Evolutionary conservation across 2,888 invertebrate genomes (phyloP).

Genomic region (Maniola hyperantus): DNA sequence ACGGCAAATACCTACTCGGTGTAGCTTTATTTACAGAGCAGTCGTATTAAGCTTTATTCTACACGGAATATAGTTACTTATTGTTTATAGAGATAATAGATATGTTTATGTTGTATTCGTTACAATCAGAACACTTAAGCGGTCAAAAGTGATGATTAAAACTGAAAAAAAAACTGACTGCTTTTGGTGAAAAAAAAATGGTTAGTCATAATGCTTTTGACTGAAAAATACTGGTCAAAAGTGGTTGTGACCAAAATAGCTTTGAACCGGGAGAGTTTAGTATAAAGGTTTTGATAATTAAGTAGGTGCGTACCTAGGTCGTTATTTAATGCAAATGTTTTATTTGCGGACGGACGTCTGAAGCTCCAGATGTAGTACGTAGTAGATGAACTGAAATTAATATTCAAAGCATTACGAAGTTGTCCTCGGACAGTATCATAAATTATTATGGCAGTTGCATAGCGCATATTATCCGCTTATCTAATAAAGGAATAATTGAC

Average conservation of each 20-base stretch:
- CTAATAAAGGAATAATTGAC: neutral
- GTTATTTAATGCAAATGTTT: too few relatives aligned
- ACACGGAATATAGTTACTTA: neutral
- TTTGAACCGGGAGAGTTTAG: neutral
- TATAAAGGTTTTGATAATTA: too few relatives aligned
- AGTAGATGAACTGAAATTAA: too few relatives aligned
- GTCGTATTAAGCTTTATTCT: conserved; percentile 27
- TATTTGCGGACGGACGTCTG: too few relatives aligned
- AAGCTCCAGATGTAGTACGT: neutral
- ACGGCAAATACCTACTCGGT: conserved; percentile 68
- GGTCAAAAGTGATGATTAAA: too few relatives aligned
- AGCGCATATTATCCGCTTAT: conserved; percentile 1
- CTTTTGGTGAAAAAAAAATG: too few relatives aligned
- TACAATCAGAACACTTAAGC: too few relatives aligned
- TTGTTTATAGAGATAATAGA: neutral
- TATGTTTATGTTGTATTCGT: neutral
- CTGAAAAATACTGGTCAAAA: neutral
- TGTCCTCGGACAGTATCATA: neutral
- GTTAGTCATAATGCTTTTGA: too few relatives aligned
- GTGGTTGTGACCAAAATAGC: neutral
- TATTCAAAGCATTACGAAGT: neutral
- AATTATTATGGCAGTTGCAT: neutral
- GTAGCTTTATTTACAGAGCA: conserved; percentile 69
- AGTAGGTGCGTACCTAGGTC: too few relatives aligned
- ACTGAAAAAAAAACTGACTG: too few relatives aligned